Conservation (phyloP, 2,113 vertebrate species). For the Hippotragus niger region DNA sequence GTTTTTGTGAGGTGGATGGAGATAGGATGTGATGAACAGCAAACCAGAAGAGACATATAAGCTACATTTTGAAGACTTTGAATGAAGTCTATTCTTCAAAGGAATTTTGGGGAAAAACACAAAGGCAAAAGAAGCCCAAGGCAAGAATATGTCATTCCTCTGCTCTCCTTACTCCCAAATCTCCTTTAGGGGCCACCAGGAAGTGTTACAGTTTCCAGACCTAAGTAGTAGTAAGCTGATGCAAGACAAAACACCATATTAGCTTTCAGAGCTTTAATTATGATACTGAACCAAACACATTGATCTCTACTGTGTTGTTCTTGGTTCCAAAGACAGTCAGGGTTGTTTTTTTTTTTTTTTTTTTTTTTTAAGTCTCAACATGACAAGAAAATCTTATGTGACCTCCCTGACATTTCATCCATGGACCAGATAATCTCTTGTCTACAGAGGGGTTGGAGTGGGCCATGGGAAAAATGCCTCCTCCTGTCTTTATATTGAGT, state of each 20-base stretch:
- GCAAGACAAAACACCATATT: neutral
- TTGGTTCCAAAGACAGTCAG: neutral
- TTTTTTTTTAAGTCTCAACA: neutral
- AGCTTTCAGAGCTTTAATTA: neutral
- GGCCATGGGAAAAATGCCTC: neutral
- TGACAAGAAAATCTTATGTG: neutral
- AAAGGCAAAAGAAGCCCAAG: neutral
- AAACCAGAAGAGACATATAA: neutral
- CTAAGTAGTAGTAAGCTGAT: neutral
- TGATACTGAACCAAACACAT: neutral
- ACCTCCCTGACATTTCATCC: neutral
- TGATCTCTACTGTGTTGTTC: neutral
- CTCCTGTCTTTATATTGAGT: neutral
- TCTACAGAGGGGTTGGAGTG: neutral
- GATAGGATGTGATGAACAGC: neutral
- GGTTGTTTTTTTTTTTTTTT: neutral
- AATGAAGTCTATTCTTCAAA: neutral
- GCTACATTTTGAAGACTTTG: neutral
- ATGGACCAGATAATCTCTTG: neutral
- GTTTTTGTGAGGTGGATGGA: neutral
- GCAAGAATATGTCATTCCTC: neutral
- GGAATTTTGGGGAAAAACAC: neutral
- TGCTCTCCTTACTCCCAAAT: neutral
- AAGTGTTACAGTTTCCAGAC: neutral
- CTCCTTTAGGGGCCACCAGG: neutral